A percentile compares a stretch with the other conserved stretches of the same genome.
Evolutionary conservation across 2,797 vertebrate genomes (phyloP).

Genomic region (Liasis olivaceus): DNA sequence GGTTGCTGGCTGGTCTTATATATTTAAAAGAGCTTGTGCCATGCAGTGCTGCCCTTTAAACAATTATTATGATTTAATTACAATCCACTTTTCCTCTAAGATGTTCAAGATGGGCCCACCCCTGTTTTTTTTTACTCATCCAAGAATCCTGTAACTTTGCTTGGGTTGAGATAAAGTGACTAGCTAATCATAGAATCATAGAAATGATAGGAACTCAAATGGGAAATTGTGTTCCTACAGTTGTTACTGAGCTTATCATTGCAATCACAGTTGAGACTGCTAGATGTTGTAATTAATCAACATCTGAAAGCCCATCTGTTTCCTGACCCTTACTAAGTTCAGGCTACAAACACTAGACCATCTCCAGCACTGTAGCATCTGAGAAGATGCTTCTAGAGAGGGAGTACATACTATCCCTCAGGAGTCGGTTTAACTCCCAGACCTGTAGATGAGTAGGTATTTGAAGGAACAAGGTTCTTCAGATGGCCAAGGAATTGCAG

Average conservation of each 20-base stretch:
- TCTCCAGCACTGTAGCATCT: background rate
- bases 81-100: background rate
- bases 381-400: background rate
- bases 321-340: background rate
- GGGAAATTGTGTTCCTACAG: background rate
- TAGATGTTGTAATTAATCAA: background rate
- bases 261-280: background rate
- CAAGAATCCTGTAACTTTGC: background rate
- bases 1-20: background rate
- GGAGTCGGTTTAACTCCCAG: background rate
- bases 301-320: background rate
- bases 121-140: background rate
- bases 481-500: background rate
- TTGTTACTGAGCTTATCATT: background rate
- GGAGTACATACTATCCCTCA: background rate
- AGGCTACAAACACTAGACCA: background rate
- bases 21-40: background rate
- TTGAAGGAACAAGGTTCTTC: background rate
- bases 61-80: background rate
- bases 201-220: background rate
- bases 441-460: background rate
- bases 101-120: background rate
- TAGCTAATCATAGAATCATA: background rate
- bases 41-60: background rate
- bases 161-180: background rate